phyloP scores from a whole-genome alignment of 2,113 vertebrate genomes.

The Odontophorus gujanensis region DNA sequence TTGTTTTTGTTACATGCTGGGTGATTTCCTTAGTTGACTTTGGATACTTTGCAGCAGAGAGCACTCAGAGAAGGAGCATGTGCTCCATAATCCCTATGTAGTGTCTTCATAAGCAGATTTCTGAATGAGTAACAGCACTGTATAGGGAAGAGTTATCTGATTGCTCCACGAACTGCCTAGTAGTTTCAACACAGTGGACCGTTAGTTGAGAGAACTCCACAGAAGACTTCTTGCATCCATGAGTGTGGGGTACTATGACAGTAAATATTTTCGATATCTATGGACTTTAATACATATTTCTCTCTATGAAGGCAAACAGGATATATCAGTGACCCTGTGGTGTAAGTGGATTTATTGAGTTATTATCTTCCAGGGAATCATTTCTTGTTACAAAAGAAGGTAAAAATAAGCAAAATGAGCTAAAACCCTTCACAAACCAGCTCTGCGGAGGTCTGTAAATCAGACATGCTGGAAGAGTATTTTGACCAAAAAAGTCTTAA shows the following conservation, averaged over 20 bases:
- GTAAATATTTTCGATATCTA: background rate
- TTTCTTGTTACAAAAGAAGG: background rate
- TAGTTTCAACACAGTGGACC: background rate
- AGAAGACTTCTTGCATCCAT: background rate
- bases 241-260: too few species aligned
- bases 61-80: accelerated
- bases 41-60: background rate
- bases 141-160: background rate
- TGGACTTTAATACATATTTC: background rate
- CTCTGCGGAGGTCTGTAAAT: background rate
- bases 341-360: background rate
- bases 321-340: background rate
- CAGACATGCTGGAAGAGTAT: accelerated
- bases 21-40: background rate
- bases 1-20: background rate
- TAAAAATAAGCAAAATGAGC: background rate
- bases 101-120: background rate
- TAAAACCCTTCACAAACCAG: background rate
- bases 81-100: background rate
- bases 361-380: too few species aligned
- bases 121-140: background rate
- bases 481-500: background rate
- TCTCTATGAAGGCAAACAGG: background rate
- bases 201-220: background rate
- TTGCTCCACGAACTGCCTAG: background rate